phyloP scores from a whole-genome alignment of 2,797 vertebrate species.

The Coregonus sp. region DNA sequence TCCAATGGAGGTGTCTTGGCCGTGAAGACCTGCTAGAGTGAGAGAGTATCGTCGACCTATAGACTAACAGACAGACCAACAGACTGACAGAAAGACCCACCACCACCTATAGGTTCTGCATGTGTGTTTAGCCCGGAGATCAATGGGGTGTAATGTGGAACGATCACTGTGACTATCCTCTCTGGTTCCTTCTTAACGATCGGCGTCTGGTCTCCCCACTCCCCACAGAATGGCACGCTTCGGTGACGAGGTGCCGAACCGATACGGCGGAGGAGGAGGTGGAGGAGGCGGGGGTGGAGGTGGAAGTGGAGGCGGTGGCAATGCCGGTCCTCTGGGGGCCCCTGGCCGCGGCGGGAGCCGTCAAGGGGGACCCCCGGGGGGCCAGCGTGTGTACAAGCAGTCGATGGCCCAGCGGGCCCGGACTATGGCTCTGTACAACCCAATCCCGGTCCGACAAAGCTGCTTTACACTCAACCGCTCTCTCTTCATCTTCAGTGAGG shows the following conservation, averaged over 20 bases:
- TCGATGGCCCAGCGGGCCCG: slow-evolving; percentile 97
- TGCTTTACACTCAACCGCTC: slow-evolving; percentile 97
- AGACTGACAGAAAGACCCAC: neutral
- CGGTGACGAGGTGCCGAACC: slow-evolving; percentile 86
- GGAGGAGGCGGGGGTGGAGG: slow-evolving; percentile 64
- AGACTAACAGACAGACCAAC: neutral
- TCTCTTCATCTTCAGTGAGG: slow-evolving; percentile 97
- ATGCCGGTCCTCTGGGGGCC: slow-evolving; percentile 1
- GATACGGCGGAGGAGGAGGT: slow-evolving; percentile 72
- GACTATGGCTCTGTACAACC: slow-evolving; percentile 98
- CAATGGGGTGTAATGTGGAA: slow-evolving; percentile 90
- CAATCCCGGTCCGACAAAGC: slow-evolving; percentile 97
- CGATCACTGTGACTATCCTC: slow-evolving; percentile 78
- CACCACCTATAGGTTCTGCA: slow-evolving; percentile 37
- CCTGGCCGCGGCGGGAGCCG: slow-evolving; percentile 70
- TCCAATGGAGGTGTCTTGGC: slow-evolving; percentile 63
- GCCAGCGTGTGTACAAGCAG: slow-evolving; percentile 93
- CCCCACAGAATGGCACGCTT: slow-evolving; percentile 88
- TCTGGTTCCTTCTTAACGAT: slow-evolving; percentile 65
- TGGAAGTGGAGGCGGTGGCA: slow-evolving; percentile 51
- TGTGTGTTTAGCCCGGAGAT: slow-evolving; percentile 73
- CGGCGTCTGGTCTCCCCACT: slow-evolving; percentile 78
- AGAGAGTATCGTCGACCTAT: neutral
- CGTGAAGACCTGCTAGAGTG: slow-evolving; percentile 59
- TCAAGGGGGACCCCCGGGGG: slow-evolving; percentile 79